These are phyloP conservation scores for Probosciger aterrimus DNA, from an alignment of 2,113 vertebrate species.

Conservation along the genomic window DNA sequence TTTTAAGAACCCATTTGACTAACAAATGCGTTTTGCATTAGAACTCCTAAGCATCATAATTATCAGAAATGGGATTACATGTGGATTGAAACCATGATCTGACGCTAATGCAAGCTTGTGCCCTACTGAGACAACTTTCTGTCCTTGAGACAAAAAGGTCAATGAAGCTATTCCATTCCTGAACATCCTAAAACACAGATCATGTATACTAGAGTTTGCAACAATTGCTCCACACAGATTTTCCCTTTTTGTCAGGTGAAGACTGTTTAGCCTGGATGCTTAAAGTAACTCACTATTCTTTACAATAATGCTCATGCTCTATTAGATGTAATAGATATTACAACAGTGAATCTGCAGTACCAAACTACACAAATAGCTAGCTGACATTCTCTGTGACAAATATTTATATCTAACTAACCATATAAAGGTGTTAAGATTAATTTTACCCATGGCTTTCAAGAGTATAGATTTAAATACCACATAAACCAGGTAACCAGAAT, in stretches of 20 bases:
- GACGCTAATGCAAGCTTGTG: neutral
- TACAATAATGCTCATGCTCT: neutral
- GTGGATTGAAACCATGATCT: neutral
- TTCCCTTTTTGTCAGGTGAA: neutral
- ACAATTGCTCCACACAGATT: neutral
- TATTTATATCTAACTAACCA: neutral
- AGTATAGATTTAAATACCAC: neutral
- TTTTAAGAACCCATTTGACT: neutral
- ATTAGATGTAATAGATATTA: neutral
- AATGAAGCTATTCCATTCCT: neutral
- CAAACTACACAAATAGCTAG: neutral
- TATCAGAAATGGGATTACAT: neutral
- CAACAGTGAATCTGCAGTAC: neutral
- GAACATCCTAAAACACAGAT: neutral
- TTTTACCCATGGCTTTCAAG: neutral
- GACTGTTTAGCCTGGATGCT: neutral
- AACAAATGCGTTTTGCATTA: neutral
- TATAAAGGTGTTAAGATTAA: neutral
- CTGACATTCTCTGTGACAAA: neutral
- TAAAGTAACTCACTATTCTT: neutral
- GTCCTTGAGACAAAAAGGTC: neutral
- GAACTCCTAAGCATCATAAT: neutral
- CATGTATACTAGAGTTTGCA: neutral
- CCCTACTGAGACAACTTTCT: neutral
- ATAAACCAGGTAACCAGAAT: neutral